phyloP scores from a whole-genome alignment of 2,797 vertebrate genomes.

The Pangasius larnaudii region DNA sequence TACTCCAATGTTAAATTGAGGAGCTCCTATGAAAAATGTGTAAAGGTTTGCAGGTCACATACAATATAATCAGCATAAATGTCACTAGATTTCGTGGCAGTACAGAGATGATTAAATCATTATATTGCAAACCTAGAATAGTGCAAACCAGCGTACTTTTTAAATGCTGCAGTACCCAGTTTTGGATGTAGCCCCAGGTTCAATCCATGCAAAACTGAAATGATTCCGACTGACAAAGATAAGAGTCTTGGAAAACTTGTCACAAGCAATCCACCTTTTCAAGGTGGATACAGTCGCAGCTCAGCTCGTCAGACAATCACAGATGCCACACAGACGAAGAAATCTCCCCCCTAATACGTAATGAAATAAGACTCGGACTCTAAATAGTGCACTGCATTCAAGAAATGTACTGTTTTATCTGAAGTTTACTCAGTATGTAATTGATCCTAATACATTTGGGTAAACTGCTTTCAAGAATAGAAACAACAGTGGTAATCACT shows the following conservation, averaged over 20 bases:
- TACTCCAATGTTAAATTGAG: neutral
- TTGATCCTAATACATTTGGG: neutral
- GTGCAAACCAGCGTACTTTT: neutral
- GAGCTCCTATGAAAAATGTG: neutral
- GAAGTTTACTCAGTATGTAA: neutral
- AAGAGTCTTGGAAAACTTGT: neutral
- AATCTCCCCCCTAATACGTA: neutral
- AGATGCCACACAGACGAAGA: neutral
- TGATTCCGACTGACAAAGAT: neutral
- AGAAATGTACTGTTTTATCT: neutral
- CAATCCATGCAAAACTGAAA: neutral
- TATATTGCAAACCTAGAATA: neutral
- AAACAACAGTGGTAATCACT: neutral
- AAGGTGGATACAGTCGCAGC: neutral
- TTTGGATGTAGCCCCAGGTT: neutral
- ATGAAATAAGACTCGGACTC: neutral
- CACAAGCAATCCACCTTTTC: neutral
- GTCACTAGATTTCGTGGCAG: too few relatives aligned
- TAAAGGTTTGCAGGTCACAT: neutral
- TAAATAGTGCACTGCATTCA: neutral
- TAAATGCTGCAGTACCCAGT: neutral
- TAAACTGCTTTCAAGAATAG: slow-evolving; percentile 8
- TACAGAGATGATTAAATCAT: neutral
- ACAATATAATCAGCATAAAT: neutral
- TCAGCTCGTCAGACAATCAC: neutral